These are phyloP conservation scores for Montipora foliosa DNA, from an alignment of 64 coral and sea anemone species.

Conservation along the genomic window DNA sequence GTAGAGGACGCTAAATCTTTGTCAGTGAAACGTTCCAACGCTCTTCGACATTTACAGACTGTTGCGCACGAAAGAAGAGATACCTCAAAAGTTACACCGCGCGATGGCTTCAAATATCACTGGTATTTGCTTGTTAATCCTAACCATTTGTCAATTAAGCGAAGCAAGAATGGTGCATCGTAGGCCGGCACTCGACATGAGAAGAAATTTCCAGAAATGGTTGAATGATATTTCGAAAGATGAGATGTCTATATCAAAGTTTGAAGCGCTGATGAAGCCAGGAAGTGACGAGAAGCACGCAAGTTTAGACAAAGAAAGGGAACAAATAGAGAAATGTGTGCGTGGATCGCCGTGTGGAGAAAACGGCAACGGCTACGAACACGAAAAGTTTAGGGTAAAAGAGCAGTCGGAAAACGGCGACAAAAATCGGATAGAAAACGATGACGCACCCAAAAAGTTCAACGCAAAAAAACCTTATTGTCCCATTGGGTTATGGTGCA, in stretches of 20 bases:
- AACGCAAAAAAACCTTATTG: neutral
- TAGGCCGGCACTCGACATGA: neutral
- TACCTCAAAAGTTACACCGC: too few species aligned
- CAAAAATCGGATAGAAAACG: neutral
- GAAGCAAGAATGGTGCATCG: neutral
- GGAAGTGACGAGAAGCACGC: slow-evolving; percentile 2
- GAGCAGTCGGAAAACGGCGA: neutral
- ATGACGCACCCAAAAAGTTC: neutral
- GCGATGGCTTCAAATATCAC: neutral
- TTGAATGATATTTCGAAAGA: neutral
- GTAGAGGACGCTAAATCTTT: too few species aligned
- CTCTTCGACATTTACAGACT: too few species aligned
- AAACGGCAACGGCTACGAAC: neutral
- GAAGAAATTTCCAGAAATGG: slow-evolving; percentile 4
- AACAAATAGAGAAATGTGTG: neutral
- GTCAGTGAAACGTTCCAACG: too few species aligned
- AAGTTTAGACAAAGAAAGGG: neutral
- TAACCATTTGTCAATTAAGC: slow-evolving; percentile 13
- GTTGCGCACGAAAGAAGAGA: neutral
- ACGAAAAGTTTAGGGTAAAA: neutral
- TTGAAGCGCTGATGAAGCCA: neutral
- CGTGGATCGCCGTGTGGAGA: slow-evolving; percentile 12
- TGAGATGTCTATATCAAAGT: neutral
- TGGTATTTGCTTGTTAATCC: neutral
- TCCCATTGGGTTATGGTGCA: slow-evolving; percentile 62